Conservation (phyloP, 2,113 vertebrate genomes). For the Apteryx mantelli region DNA sequence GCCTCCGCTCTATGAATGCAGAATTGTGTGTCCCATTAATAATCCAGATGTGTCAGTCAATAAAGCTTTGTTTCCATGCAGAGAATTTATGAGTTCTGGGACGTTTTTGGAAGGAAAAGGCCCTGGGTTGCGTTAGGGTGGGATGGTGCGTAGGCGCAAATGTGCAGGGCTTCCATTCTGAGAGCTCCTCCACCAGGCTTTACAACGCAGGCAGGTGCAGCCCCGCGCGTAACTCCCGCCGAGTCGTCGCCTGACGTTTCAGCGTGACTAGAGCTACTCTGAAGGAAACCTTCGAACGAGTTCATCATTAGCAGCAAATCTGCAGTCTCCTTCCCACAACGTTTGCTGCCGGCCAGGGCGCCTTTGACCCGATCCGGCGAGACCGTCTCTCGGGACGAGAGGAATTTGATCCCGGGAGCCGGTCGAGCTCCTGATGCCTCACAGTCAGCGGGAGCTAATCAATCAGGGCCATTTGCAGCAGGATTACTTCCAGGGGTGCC, state of each 20-base stretch:
- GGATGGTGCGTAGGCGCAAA: neutral
- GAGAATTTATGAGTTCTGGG: neutral
- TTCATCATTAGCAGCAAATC: neutral
- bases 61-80: neutral
- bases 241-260: neutral
- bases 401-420: neutral
- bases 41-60: neutral
- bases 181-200: neutral
- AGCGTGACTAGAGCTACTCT: neutral
- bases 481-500: rapidly evolving
- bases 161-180: neutral
- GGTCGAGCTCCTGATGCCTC: neutral
- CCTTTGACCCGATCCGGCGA: neutral
- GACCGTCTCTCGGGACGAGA: neutral
- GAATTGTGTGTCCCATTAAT: neutral
- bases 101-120: neutral
- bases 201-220: too few relatives aligned
- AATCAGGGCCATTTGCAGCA: neutral
- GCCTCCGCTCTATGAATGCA: rapidly evolving
- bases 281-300: neutral
- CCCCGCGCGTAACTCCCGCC: neutral
- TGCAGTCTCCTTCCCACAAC: neutral
- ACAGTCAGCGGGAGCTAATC: neutral
- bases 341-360: neutral
- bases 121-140: too few relatives aligned